Evolutionary conservation across 2,113 vertebrate genomes (phyloP).

Genomic region (Narcine bancroftii): DNA sequence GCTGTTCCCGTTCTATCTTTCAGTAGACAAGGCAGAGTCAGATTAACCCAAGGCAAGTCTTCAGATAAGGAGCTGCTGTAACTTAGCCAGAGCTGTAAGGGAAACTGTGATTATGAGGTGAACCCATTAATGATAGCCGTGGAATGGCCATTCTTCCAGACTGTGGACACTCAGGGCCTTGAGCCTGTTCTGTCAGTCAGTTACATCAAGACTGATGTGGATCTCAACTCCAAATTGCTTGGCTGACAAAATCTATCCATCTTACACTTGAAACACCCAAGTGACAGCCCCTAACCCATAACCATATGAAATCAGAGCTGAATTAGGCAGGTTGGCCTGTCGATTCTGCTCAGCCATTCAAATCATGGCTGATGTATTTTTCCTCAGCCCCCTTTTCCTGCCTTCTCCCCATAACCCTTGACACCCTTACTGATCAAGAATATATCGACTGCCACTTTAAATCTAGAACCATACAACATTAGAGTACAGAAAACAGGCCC

Average conservation of each 20-base stretch:
- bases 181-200: no score
- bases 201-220: background rate
- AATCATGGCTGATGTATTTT: no score
- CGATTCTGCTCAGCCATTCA: no score
- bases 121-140: background rate
- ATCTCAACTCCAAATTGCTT: background rate
- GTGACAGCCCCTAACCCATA: background rate
- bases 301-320: no score
- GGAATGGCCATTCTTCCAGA: background rate
- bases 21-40: background rate
- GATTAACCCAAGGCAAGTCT: background rate
- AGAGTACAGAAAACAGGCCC: no score
- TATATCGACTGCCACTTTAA: no score
- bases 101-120: background rate
- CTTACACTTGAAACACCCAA: background rate
- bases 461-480: no score
- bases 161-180: background rate
- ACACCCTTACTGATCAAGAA: no score
- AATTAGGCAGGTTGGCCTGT: no score
- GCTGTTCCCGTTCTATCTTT: background rate
- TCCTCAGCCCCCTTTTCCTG: no score
- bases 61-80: background rate
- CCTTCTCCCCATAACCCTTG: no score
- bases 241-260: background rate
- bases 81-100: background rate